Conservation (phyloP, 1,140 invertebrate species). For the Bicyclus anynana region DNA sequence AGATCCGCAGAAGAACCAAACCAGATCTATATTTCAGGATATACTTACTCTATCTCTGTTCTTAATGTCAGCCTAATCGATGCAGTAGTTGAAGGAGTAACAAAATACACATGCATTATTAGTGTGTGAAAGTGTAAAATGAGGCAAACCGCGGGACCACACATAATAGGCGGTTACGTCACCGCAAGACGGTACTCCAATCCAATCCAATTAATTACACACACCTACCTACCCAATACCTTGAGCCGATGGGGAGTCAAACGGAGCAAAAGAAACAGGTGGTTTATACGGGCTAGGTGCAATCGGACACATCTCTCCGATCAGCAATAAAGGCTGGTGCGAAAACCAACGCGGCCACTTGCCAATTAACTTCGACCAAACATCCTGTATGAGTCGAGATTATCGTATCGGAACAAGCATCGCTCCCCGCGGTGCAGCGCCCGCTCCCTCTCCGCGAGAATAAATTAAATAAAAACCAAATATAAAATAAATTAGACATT, state of each 20-base stretch:
- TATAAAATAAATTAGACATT: conserved; percentile 69
- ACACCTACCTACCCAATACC: background rate
- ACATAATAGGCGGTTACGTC: no score
- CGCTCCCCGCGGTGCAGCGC: conserved; percentile 28
- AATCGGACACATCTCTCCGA: conserved; percentile 23
- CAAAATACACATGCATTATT: no score
- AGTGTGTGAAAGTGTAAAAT: no score
- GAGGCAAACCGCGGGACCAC: no score
- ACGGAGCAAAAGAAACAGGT: conserved; percentile 9
- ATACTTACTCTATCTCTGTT: no score
- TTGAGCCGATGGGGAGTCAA: background rate
- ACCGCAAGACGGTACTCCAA: no score
- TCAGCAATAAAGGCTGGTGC: conserved; percentile 48
- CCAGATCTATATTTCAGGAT: no score
- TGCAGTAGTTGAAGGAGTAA: no score
- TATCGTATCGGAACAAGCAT: conserved; percentile 70
- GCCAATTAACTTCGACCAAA: conserved; percentile 69
- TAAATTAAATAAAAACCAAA: conserved; percentile 71
- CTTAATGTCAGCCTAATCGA: no score
- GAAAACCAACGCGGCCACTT: conserved; percentile 52
- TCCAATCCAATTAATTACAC: background rate
- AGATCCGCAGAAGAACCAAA: no score
- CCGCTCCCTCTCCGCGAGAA: conserved; percentile 59
- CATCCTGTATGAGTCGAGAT: conserved; percentile 69
- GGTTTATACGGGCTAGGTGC: conserved; percentile 13